Evolutionary conservation across 2,797 vertebrate species (phyloP).

Genomic region (Thaleichthys pacificus): DNA sequence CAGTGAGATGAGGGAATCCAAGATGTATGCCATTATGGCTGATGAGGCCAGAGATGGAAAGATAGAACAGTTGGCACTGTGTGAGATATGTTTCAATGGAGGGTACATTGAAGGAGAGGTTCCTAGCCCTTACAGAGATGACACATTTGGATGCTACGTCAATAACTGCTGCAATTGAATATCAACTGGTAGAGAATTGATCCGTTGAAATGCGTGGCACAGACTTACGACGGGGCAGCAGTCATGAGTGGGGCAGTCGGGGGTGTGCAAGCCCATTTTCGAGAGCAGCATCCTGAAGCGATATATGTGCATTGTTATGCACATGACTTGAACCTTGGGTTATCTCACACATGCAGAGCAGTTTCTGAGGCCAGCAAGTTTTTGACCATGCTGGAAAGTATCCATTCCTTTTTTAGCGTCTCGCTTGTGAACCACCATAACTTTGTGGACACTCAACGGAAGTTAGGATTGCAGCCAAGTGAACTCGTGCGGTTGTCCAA

Average conservation of each 20-base stretch:
- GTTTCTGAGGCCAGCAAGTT: conserved; percentile 13
- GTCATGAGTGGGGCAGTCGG: conserved; percentile 21
- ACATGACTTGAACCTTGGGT: conserved; percentile 9
- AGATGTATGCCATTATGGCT: conserved; percentile 27
- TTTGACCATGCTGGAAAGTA: conserved; percentile 4
- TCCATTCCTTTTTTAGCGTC: neutral
- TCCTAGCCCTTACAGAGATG: conserved; percentile 25
- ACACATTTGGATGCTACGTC: conserved; percentile 18
- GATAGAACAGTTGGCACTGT: conserved; percentile 21
- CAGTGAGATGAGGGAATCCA: conserved; percentile 4
- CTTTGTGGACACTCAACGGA: neutral
- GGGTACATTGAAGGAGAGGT: conserved; percentile 23
- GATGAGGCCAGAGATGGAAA: conserved; percentile 26
- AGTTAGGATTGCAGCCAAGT: conserved; percentile 15
- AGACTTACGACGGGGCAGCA: conserved; percentile 21
- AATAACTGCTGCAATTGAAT: conserved; percentile 19
- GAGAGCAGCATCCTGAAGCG: conserved; percentile 7
- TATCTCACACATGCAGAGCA: conserved; percentile 13
- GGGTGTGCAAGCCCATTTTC: conserved; percentile 14
- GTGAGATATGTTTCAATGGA: conserved; percentile 19
- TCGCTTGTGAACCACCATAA: neutral
- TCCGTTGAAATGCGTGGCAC: conserved; percentile 24
- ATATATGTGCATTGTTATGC: neutral
- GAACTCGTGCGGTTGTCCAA: conserved; percentile 20
- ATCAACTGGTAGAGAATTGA: conserved; percentile 17